These are phyloP conservation scores for Brachyhypopomus gauderio DNA, from an alignment of 2,113 vertebrate species.

Conservation along the genomic window DNA sequence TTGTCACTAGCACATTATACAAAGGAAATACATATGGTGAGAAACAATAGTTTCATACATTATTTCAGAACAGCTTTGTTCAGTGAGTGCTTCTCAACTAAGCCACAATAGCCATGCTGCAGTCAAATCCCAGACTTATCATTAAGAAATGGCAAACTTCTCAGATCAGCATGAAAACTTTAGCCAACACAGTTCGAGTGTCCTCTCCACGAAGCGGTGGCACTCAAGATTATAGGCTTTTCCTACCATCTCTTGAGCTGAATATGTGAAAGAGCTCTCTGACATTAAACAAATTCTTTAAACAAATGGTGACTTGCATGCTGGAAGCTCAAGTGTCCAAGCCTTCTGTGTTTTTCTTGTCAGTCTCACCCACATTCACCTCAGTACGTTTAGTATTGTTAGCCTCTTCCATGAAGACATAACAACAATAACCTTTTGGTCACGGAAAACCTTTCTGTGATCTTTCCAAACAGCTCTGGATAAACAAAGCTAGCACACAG, in stretches of 20 bases:
- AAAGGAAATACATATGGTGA: no score
- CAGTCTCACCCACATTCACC: slow-evolving; percentile 38
- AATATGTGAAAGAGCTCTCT: slow-evolving; percentile 9
- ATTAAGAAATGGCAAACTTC: background rate
- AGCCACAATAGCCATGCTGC: no score
- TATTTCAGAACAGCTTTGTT: no score
- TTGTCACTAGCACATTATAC: no score
- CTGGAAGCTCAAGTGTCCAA: background rate
- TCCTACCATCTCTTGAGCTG: background rate
- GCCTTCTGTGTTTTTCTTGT: slow-evolving; percentile 23
- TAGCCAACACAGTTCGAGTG: background rate
- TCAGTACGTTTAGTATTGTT: slow-evolving; percentile 17
- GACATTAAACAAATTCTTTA: background rate
- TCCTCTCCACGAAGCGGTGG: background rate
- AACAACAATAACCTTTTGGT: slow-evolving; percentile 47
- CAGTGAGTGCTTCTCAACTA: no score
- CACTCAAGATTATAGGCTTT: background rate
- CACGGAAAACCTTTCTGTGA: slow-evolving; percentile 37
- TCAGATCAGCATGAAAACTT: background rate
- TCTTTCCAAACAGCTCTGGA: slow-evolving; percentile 43
- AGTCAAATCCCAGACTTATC: background rate
- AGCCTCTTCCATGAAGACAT: slow-evolving; percentile 16
- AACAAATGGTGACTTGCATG: background rate
- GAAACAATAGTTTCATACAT: no score
- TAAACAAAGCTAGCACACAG: slow-evolving; percentile 40